Conservation (phyloP, 2,113 vertebrate genomes). For the Callipepla squamata region DNA sequence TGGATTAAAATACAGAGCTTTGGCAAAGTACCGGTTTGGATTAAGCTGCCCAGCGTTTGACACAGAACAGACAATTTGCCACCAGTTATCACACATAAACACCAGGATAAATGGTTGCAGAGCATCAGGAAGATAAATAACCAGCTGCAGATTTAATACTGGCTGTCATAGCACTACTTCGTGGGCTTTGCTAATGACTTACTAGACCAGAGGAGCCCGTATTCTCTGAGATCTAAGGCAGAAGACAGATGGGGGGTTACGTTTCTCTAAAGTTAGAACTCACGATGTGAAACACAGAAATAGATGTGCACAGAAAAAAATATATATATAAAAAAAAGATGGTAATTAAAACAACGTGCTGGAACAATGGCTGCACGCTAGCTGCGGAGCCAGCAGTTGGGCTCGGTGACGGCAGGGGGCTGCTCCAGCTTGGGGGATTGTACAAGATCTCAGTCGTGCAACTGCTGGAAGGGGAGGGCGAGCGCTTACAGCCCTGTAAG, state of each 20-base stretch:
- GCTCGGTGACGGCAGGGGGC: too few species aligned
- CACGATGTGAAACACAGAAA: constrained; percentile 38
- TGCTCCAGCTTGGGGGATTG: too few species aligned
- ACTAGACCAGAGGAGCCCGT: not conserved
- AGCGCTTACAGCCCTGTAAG: not conserved
- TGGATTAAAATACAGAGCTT: rapidly evolving
- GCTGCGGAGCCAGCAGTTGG: too few species aligned
- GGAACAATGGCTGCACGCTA: not conserved
- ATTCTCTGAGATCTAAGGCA: not conserved
- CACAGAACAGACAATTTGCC: constrained; percentile 13
- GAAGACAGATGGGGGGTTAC: not conserved
- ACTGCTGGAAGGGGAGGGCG: not conserved
- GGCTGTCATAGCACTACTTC: not conserved
- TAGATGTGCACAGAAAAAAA: not conserved
- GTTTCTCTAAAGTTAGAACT: constrained; percentile 48
- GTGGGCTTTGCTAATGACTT: constrained; percentile 11
- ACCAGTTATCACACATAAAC: constrained; percentile 23
- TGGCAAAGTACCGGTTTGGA: not conserved
- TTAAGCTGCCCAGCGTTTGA: not conserved
- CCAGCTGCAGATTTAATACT: constrained; percentile 17
- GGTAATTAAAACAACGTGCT: not conserved
- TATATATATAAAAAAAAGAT: not conserved
- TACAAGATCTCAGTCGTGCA: not conserved
- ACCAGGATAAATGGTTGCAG: not conserved
- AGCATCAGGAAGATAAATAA: constrained; percentile 14